Base-by-base conservation (phyloP, 2,113 vertebrate species). In the Rhinopithecus roxellana region DNA sequence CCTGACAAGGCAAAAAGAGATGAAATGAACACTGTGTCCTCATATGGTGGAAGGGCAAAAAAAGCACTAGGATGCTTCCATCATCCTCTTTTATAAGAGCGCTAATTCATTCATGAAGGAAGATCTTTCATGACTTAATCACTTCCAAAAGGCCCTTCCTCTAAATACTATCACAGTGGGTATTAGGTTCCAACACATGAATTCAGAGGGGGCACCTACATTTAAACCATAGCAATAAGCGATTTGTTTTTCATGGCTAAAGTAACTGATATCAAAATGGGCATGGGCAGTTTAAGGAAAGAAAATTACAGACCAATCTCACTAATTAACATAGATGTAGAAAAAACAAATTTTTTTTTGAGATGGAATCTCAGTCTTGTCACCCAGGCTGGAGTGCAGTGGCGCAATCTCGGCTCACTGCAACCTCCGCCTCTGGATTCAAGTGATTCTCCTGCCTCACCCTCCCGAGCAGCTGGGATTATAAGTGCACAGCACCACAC, bases 191-290 rank as follows among this genome's bases (percentile, higher is more conserved):
- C n/a, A 18, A 50, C 17, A 7, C 8, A 8, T 1, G 20, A 69
- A 23, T 50, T 78, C 52, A 85, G 16, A 30, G 40, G 35, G 35
- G 38, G 30, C 12, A 35, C 45, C 20, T 32, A 40, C 43, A 25
- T 18, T 55, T 57, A 69, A 69, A 57, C 30, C 48, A 40, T 32
- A 85, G n/a, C 20, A 38, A 82, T 82, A 59, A 59, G n/a, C 57
- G 78, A 11, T 78, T 55, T 40, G 0, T 16, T 86, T 75, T 77
- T 75, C 40, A 52, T 22, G 40, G 1, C 50, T 82, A 78, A 50
- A 86, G 55, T 86, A 93, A 77, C 55, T 64, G 85, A 82, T 30
- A 81, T 1, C 75, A 90, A 57, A 93, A 93, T 86, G 43, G 43
- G 17, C n/a, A 55, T 7, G 32, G 40, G 43, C 3, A 64, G 14